phyloP scores from a whole-genome alignment of 1,140 invertebrate genomes.

The Phymastichus coffea region DNA sequence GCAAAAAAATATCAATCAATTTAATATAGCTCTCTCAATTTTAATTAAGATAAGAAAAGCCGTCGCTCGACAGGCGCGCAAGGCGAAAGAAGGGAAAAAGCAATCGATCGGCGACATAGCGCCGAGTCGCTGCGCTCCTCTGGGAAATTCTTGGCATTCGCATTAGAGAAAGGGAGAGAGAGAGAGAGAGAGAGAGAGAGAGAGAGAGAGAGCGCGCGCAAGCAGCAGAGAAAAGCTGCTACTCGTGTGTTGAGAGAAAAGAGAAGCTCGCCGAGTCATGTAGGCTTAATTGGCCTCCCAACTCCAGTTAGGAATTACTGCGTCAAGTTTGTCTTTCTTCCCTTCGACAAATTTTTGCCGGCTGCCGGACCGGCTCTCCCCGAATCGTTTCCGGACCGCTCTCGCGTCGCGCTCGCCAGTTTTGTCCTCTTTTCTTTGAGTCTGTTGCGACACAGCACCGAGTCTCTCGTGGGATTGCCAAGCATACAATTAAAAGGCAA shows the following conservation, averaged over 20 bases:
- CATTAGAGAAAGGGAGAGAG: slow-evolving; percentile 9
- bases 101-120: slow-evolving; percentile 21
- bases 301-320: slow-evolving; percentile 17
- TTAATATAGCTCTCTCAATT: no score
- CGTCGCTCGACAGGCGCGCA: no score
- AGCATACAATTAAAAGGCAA: no score
- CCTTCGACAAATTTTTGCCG: not conserved
- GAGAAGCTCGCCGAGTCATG: slow-evolving; percentile 23
- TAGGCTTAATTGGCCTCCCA: slow-evolving; percentile 36
- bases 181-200: slow-evolving; percentile 4
- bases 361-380: no score
- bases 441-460: no score
- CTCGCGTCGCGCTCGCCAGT: no score
- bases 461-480: no score
- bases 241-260: not conserved
- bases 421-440: no score
- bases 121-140: slow-evolving; percentile 14
- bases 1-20: no score
- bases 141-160: slow-evolving; percentile 27
- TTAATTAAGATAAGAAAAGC: no score
- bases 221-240: not conserved
- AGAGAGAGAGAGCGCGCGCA: not conserved
- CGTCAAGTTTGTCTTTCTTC: slow-evolving; percentile 15
- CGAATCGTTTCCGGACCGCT: no score
- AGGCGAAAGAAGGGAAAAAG: slow-evolving; percentile 10